Evolutionary conservation across 1,140 invertebrate genomes (phyloP).

Genomic region (Lithobius niger): DNA sequence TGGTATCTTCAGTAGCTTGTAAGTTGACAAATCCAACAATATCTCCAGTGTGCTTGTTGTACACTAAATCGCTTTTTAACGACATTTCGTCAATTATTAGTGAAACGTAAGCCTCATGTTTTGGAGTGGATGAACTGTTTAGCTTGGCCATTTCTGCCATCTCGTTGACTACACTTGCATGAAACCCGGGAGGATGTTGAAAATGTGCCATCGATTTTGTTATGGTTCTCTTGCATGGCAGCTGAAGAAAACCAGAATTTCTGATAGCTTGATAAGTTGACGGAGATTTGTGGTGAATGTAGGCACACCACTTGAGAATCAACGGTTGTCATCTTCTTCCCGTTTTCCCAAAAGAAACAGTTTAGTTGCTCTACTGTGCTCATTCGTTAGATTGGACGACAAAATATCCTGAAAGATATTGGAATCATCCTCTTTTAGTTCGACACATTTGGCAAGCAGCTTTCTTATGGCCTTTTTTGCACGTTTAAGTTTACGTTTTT

Average conservation of each 20-base stretch:
- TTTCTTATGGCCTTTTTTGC: no score
- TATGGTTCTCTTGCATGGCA: neutral
- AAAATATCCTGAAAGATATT: no score
- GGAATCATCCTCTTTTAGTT: no score
- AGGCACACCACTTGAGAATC: neutral
- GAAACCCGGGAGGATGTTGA: neutral
- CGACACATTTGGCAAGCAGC: no score
- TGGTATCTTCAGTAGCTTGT: neutral
- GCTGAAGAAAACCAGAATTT: neutral
- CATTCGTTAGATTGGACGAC: no score
- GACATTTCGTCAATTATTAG: neutral
- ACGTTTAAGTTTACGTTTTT: no score
- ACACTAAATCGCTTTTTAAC: neutral
- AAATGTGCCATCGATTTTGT: neutral
- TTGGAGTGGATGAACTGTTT: neutral
- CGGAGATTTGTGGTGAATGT: neutral
- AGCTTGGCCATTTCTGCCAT: neutral
- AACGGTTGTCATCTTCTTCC: neutral
- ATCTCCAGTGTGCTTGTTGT: constrained; percentile 4
- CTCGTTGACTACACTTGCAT: neutral
- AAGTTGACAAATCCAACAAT: neutral
- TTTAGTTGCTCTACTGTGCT: no score
- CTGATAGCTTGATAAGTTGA: neutral
- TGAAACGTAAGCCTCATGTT: neutral
- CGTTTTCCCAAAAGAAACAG: no score